A percentile compares a stretch with the other conserved stretches of the same genome.
These are phyloP conservation scores for Macrotus californicus DNA, from an alignment of 2,113 vertebrate species.

Conservation along the genomic window DNA sequence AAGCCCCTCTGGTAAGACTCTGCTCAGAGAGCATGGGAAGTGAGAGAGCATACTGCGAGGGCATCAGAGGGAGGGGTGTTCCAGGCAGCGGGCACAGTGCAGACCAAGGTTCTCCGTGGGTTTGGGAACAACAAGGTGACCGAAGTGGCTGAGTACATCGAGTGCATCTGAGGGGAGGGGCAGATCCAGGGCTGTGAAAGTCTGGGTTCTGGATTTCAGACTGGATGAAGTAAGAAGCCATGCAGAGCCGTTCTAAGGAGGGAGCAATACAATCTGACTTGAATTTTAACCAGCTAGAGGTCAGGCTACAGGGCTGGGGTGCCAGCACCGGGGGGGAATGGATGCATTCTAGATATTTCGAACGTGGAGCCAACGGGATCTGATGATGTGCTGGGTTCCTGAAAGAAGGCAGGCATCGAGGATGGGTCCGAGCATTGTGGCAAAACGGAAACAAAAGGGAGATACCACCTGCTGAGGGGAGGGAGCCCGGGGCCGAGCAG, in stretches of 20 bases:
- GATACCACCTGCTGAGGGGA: too few species aligned
- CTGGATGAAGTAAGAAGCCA: not conserved
- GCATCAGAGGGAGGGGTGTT: not conserved
- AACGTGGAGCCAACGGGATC: not conserved
- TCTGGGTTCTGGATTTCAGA: not conserved
- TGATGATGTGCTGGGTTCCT: not conserved
- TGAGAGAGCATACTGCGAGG: not conserved
- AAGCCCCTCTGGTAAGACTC: not conserved
- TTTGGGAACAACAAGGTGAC: not conserved
- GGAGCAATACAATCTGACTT: not conserved
- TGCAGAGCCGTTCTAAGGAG: not conserved
- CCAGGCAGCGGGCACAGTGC: not conserved
- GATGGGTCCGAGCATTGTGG: not conserved
- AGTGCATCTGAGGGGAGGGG: not conserved
- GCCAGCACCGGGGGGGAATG: not conserved
- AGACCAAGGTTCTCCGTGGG: not conserved
- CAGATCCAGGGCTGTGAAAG: not conserved
- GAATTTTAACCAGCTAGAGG: not conserved
- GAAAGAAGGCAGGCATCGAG: not conserved
- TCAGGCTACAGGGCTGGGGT: too few species aligned
- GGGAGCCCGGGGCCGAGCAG: not conserved
- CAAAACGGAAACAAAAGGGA: not conserved
- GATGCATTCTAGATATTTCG: not conserved
- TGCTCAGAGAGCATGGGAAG: not conserved
- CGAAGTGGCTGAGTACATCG: accelerated